A percentile compares a stretch with the other conserved stretches of the same genome.
Evolutionary conservation across 2,113 vertebrate species (phyloP).

Genomic region (Trematomus loennbergii): DNA sequence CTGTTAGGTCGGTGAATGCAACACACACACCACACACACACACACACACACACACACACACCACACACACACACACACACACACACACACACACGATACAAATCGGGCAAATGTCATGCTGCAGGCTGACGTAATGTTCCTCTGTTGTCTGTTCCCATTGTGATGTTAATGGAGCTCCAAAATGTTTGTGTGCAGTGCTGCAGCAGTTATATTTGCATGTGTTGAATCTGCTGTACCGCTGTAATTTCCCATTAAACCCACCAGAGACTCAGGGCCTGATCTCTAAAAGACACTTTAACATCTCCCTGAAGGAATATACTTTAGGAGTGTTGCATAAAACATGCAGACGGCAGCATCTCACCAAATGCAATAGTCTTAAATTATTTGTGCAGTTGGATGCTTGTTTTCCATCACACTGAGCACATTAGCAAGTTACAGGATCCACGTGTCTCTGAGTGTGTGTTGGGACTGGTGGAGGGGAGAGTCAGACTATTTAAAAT

Average conservation of each 20-base stretch:
- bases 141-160: background rate
- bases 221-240: conserved; percentile 4
- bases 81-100: background rate
- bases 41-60: background rate
- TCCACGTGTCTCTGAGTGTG: conserved; percentile 46
- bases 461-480: conserved; percentile 41
- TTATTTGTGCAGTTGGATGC: conserved; percentile 17
- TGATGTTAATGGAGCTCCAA: background rate
- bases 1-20: conserved; percentile 88
- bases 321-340: background rate
- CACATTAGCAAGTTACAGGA: conserved; percentile 35
- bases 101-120: background rate
- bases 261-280: background rate
- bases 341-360: conserved; percentile 6
- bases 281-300: background rate
- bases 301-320: background rate
- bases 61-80: background rate
- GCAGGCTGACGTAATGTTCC: background rate
- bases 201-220: conserved; percentile 19
- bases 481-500: conserved; percentile 56
- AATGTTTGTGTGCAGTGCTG: background rate
- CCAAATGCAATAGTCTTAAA: background rate
- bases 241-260: background rate
- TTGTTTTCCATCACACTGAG: conserved; percentile 33
- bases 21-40: background rate